phyloP scores from a whole-genome alignment of 2,113 vertebrate species.

The Poecilia latipinna region DNA sequence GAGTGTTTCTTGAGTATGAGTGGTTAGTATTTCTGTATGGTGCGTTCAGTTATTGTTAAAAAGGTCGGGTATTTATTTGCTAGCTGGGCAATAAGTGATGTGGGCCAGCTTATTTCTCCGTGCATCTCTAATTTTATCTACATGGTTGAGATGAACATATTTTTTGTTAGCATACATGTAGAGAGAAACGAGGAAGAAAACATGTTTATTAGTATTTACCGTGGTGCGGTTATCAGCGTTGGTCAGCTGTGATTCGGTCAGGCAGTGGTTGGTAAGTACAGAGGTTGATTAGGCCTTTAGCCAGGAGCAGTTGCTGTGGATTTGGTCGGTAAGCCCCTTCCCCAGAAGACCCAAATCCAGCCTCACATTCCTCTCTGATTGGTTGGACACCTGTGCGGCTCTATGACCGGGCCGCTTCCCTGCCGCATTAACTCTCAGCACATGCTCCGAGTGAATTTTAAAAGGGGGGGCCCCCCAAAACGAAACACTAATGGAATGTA shows the following conservation, averaged over 20 bases:
- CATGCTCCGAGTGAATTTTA: conserved; percentile 53
- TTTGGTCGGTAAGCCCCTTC: conserved; percentile 44
- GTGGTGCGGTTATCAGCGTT: conserved; percentile 22
- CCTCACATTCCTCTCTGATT: conserved; percentile 52
- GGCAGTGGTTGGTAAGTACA: conserved; percentile 28
- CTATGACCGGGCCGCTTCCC: not conserved
- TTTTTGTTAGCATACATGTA: not conserved
- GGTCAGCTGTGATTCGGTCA: conserved; percentile 41
- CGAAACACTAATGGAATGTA: conserved; percentile 78
- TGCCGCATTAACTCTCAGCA: conserved; percentile 30
- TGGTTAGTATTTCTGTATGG: too few species aligned
- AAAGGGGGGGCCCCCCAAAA: conserved; percentile 43
- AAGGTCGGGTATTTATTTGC: too few species aligned
- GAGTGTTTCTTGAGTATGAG: too few species aligned
- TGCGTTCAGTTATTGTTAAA: too few species aligned
- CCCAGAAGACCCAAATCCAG: conserved; percentile 37
- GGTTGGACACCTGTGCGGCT: conserved; percentile 49
- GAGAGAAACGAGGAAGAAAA: not conserved
- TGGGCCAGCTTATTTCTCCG: not conserved
- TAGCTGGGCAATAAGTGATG: too few species aligned
- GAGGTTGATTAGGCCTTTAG: conserved; percentile 42
- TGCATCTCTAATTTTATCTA: not conserved
- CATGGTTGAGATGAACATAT: not conserved
- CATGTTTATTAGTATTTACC: conserved; percentile 10
- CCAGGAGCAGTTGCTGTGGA: conserved; percentile 43